Percentiles rank a stretch among this genome's conserved stretches.
Evolutionary conservation across 2,888 invertebrate genomes (phyloP).

Genomic region (Priocnemis perturbator): DNA sequence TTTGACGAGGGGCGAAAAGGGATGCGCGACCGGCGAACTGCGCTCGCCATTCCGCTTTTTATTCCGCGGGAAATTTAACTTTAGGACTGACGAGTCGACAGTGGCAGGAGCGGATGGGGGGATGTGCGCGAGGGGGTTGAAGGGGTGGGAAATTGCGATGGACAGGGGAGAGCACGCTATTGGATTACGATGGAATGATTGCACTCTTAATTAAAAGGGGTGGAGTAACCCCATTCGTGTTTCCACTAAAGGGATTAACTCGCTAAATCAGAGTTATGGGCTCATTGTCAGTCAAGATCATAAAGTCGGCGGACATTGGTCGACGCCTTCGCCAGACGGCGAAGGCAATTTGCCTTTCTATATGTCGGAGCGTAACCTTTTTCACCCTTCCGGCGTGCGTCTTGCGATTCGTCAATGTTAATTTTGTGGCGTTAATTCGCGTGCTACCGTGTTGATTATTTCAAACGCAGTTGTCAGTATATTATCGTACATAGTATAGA

Average conservation of each 20-base stretch:
- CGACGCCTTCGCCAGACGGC: constrained; percentile 10
- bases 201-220: constrained; percentile 54
- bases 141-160: constrained; percentile 31
- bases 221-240: constrained; percentile 31
- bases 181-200: constrained; percentile 59
- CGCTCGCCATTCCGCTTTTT: constrained; percentile 35
- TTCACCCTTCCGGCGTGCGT: no score
- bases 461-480: no score
- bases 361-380: no score
- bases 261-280: constrained; percentile 44
- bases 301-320: constrained; percentile 19
- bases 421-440: no score
- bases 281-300: constrained; percentile 44
- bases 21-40: neutral
- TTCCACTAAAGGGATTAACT: constrained; percentile 49
- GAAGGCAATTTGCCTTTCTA: no score
- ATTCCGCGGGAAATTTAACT: constrained; percentile 45
- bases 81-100: constrained; percentile 13
- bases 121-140: neutral
- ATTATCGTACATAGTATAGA: no score
- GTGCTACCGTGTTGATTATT: no score
- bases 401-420: no score
- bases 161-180: constrained; percentile 45
- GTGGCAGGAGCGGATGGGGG: no score
- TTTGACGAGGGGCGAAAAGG: constrained; percentile 7